Evolutionary conservation across 2,113 vertebrate genomes (phyloP).

Genomic region (Python bivittatus): DNA sequence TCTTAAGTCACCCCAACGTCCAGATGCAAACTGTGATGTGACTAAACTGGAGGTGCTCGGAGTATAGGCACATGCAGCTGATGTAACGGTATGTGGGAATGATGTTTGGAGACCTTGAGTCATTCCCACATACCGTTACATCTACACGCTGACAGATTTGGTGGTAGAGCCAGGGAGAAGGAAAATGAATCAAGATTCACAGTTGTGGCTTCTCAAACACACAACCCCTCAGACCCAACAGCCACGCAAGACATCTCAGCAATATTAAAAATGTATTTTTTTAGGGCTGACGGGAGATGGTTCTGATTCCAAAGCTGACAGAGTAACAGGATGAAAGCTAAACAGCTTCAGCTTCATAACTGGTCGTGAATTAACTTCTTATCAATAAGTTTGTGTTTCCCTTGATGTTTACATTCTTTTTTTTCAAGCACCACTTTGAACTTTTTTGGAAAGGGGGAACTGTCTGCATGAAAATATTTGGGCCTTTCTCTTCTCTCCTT

Average conservation of each 20-base stretch:
- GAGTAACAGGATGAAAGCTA: constrained; percentile 34
- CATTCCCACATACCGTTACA: too few relatives aligned
- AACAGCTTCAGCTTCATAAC: constrained; percentile 31
- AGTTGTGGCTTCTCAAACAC: constrained; percentile 27
- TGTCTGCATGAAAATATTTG: background rate
- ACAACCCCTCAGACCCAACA: background rate
- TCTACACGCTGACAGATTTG: background rate
- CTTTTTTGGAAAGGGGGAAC: too few relatives aligned
- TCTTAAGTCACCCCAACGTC: too few relatives aligned
- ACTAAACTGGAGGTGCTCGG: constrained; percentile 17
- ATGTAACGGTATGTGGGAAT: too few relatives aligned
- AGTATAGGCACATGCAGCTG: background rate
- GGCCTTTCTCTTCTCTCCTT: background rate
- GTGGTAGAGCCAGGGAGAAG: background rate
- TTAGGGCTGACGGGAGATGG: background rate
- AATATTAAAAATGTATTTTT: constrained; percentile 24
- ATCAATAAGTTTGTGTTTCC: accelerated
- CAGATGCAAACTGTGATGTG: background rate
- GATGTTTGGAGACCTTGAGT: too few relatives aligned
- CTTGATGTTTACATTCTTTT: background rate
- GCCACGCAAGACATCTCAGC: constrained; percentile 29
- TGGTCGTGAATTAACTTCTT: background rate
- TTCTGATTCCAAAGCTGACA: constrained; percentile 33
- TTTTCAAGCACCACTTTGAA: background rate
- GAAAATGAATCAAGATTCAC: constrained; percentile 15